Conservation (phyloP, 2,113 vertebrate genomes). For the Cyphotilapia sp. region DNA sequence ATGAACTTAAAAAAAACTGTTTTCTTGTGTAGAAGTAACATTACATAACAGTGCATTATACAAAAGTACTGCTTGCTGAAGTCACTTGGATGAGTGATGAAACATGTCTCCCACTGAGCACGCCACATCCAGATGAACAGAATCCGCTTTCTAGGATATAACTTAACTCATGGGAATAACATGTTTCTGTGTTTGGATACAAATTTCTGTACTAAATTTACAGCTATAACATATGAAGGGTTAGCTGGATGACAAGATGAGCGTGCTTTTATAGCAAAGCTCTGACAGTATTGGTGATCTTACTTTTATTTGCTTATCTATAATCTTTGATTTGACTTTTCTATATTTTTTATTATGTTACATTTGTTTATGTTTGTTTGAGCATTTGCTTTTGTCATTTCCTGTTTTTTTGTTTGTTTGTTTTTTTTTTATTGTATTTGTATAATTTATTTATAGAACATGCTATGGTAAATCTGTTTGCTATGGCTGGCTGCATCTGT, state of each 20-base stretch:
- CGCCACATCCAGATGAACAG: background rate
- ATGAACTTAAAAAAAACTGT: background rate
- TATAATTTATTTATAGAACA: background rate
- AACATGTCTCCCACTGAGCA: background rate
- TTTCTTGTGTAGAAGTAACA: background rate
- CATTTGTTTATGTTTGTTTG: background rate
- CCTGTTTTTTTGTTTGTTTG: background rate
- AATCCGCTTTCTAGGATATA: background rate
- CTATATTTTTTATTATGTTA: background rate
- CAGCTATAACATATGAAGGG: background rate
- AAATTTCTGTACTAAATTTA: background rate
- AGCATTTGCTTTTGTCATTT: background rate
- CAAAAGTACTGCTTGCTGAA: background rate
- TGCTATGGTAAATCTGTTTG: background rate
- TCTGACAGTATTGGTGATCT: background rate
- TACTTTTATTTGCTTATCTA: background rate
- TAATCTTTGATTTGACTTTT: background rate
- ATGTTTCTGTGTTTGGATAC: background rate
- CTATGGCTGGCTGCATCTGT: background rate
- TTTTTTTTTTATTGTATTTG: background rate
- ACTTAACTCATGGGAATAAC: background rate
- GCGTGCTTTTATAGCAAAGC: background rate
- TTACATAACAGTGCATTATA: background rate
- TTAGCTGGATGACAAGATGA: background rate
- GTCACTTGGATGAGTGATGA: background rate